Percentiles rank a stretch among this genome's conserved stretches.
phyloP scores from a whole-genome alignment of 2,113 vertebrate species.

The Ovibos moschatus region DNA sequence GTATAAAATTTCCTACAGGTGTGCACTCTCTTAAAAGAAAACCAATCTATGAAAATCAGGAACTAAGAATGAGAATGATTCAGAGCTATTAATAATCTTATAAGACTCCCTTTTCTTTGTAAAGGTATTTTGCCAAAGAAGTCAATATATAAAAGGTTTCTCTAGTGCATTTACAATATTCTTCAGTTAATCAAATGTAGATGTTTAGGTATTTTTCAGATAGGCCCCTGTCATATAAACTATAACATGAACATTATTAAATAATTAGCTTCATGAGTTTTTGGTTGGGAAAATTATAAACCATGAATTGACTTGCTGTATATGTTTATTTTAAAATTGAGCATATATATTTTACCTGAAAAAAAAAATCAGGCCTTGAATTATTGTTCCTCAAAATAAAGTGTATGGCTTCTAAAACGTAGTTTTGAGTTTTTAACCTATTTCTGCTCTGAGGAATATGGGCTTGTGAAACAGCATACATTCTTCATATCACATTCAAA shows the following conservation, averaged over 20 bases:
- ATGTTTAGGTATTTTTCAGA: slow-evolving; percentile 4
- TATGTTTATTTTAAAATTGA: neutral
- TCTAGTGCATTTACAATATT: neutral
- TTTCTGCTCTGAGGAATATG: slow-evolving; percentile 70
- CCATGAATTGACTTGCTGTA: slow-evolving; percentile 9
- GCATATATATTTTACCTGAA: neutral
- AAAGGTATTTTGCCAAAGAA: neutral
- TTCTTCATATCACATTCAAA: slow-evolving; percentile 56
- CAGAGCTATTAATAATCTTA: slow-evolving; percentile 11
- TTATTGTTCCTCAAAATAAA: slow-evolving; percentile 58
- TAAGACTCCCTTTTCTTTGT: slow-evolving; percentile 12
- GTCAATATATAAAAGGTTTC: neutral
- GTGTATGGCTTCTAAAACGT: slow-evolving; percentile 59
- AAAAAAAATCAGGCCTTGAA: neutral
- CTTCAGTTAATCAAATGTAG: slow-evolving; percentile 10
- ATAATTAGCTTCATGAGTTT: slow-evolving; percentile 66
- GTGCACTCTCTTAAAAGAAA: slow-evolving; percentile 47
- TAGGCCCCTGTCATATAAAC: neutral
- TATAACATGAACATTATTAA: slow-evolving; percentile 57
- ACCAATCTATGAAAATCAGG: slow-evolving; percentile 8
- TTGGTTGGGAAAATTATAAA: slow-evolving; percentile 63
- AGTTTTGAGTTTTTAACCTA: slow-evolving; percentile 69
- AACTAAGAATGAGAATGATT: neutral
- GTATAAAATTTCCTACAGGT: slow-evolving; percentile 59
- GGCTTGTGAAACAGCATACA: slow-evolving; percentile 22